phyloP scores from a whole-genome alignment of 2,113 vertebrate genomes.

The Cardinalis cardinalis region DNA sequence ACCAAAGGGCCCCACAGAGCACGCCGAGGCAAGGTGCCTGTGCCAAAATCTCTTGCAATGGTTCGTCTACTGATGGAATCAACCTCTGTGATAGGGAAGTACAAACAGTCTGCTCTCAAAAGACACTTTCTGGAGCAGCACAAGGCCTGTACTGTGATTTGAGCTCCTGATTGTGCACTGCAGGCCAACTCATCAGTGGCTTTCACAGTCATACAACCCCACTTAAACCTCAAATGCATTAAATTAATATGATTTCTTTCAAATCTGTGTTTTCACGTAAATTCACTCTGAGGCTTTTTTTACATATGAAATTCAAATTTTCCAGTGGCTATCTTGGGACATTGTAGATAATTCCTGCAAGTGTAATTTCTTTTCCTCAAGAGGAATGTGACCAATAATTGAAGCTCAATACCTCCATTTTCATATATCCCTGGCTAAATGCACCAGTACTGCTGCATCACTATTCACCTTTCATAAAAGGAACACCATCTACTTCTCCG shows the following conservation, averaged over 20 bases:
- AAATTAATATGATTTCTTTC: neutral
- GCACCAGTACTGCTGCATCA: neutral
- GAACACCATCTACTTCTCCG: neutral
- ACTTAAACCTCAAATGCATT: neutral
- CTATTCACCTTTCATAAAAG: neutral
- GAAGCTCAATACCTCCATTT: neutral
- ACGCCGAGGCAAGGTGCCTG: accelerated
- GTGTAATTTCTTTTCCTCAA: neutral
- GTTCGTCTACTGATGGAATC: neutral
- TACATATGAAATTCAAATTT: neutral
- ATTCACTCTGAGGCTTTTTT: neutral
- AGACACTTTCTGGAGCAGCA: neutral
- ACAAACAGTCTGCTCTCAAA: neutral
- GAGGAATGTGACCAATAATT: neutral
- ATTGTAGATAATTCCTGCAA: neutral
- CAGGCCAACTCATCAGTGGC: neutral
- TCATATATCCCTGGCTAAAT: neutral
- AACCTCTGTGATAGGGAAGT: neutral
- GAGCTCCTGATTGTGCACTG: neutral
- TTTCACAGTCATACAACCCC: neutral
- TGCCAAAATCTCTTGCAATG: neutral
- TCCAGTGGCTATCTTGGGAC: neutral
- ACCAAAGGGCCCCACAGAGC: neutral
- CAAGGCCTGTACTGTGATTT: neutral
- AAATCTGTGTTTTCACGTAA: neutral